Evolutionary conservation across 1,140 invertebrate genomes (phyloP), one percentile per base, ranked within the genome.

Genomic region (Anastrepha ludens): DNA sequence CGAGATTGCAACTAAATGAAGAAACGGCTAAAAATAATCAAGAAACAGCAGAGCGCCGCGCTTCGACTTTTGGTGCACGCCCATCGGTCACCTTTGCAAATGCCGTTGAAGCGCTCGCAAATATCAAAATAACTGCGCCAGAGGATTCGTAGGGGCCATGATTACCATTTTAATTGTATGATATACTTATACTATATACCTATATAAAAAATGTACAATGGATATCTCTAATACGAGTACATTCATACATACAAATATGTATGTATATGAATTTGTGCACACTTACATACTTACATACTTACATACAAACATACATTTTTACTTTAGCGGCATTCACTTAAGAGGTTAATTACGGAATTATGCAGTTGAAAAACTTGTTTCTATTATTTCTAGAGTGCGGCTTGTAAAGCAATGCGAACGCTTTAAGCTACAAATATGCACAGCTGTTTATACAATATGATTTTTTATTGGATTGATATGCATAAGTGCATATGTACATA

Each of bases 361-460:
- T 74, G 67, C 67, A 74, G 67, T 74, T 74, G 67, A 47, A 74
- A 44, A 74, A 74, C 67, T 74, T 44, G 67, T 74, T 74, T 74
- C 13, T 74, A 74, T 50, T 55, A 81, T 58, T 81, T 55, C 44
- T 58, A 74, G 41, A 67, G 29, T 8, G 41, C 7, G 44, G 20
- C n/a, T 20, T 81, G 17, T 81, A 20, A 58, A 81, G 17, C 20
- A 29, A n/a, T 74, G 29, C 17, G 41, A 47, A 13, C 41, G 29
- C 67, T 47, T 74, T 17, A 4, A 47, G 67, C 17, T 44, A 17
- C 44, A 47, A 17, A 47, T 4, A 1, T 74, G 9, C 13, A 74
- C 15, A 13, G 6, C 2, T 47, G 15, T 44, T 44, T 74, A 74
- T 9, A 55, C n/a, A 20, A 29, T 29, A 29, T 29, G 29, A 29